Base-by-base conservation (phyloP, 2,888 invertebrate genomes). In the Dioctria linearis region DNA sequence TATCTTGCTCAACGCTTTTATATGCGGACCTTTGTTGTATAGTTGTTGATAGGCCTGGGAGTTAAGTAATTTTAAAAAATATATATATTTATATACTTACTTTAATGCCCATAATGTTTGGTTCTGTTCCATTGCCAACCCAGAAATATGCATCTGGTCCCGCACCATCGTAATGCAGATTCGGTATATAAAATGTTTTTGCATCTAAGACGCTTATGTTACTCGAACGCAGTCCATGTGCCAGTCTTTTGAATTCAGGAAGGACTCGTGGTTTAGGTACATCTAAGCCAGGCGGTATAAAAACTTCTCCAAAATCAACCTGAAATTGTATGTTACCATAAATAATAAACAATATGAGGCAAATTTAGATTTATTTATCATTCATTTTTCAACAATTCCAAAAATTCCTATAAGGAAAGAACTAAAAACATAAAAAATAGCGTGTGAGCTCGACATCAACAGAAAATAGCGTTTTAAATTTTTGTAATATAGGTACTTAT, bases 101-200 rank as follows among this genome's bases (percentile, higher is more conserved):
- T 91, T 96, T 97, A 84, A 93, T 93, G 43, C 97, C 97, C 88
- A 94, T 93, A 25, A 94, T 91, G 85, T 92, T 93, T 0, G 96
- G 96, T 84, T 95, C 94, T 0, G 93, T 90, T 4, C 96, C 97
- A 85, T 94, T 96, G 13, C 97, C 97, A n/a, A 96, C 96, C 95
- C 96, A 96, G 89, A 97, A 97, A 89, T 96, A 97, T 0, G 97
- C 96, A 87, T 97, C 97, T 0, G 96, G 96, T 0, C 96, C 97
- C 2, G 94, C 95, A 46, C 97, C 97, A 85, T 97, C 97, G 86
- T 97, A 97, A 86, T 96, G 96, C 84, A 97, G 90, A 90, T 97
- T 96, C 5, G 97, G 96, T 83, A 97, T 96, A 89, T 95, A 95
- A 89, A 97, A 94, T 0, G 97, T 97, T 89, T 95, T 96, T 54